Base-by-base conservation (phyloP, 2,113 vertebrate genomes). In the Lagopus muta region DNA sequence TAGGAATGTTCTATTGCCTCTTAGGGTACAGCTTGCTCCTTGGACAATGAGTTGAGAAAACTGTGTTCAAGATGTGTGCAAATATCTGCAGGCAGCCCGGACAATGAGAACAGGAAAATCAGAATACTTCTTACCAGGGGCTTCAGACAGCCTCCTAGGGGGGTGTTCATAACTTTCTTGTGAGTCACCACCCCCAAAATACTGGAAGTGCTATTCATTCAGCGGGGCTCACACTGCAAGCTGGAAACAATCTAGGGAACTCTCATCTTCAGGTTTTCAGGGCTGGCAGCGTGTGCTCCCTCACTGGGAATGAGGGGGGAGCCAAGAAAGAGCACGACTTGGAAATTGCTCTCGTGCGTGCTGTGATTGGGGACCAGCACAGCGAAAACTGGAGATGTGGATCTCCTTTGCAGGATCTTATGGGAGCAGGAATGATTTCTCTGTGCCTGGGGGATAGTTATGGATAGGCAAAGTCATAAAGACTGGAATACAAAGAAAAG, bases 211-310 rank as follows among this genome's bases (percentile, higher is more conserved):
- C 94, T 95, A 82, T 93, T 96, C 71, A 4, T 90, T 87, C 52
- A 85, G 81, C 32, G 0, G 87, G 88, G 72, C 86, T 89, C 81
- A 69, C 82, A 15, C 91, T 94, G 94, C 93, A 97, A 96, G 80
- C 91, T 97, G 96, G 97, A 97, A 97, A 96, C 97, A 96, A 97
- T 97, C 94, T 97, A 78, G 96, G 83, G 96, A 97, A 97, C 95
- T 96, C 94, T 95, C 78, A 58, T 96, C 96, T 97, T 96, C 94
- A 97, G 96, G 96, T 97, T 94, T 91, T 91, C 11, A 71, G 92
- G 92, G 85, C 81, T 87, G 90, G 93, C 86, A 75, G 86, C 40
- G 4, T 79, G 42, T 12, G 0, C n/a, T 12, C 71, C 50, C 57
- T 30, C 42, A 48, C 75, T 28, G 81, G 80, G 88, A 91, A 21